Conservation (phyloP, 2,797 vertebrate genomes). For the Mustela erminea region DNA sequence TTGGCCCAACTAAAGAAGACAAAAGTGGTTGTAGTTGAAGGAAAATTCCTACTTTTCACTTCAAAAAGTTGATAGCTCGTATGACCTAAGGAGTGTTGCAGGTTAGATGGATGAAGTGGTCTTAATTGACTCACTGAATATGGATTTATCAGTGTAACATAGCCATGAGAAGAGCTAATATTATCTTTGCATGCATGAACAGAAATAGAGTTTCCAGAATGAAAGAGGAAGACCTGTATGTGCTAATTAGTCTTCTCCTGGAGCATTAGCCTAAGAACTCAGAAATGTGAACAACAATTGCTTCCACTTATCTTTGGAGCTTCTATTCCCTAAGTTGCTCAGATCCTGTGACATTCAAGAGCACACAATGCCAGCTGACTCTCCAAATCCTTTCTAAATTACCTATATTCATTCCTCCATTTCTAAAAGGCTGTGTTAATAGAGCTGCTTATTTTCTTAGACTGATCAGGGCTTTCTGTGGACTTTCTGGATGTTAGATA, state of each 20-base stretch:
- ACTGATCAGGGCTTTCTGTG: neutral
- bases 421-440: neutral
- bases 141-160: neutral
- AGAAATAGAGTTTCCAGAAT: neutral
- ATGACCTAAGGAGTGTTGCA: neutral
- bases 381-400: neutral
- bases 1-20: neutral
- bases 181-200: neutral
- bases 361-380: neutral
- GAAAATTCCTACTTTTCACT: neutral
- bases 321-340: neutral
- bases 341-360: neutral
- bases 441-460: neutral
- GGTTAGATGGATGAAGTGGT: neutral
- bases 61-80: neutral
- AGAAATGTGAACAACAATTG: neutral
- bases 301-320: neutral
- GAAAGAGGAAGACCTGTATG: neutral
- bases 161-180: neutral
- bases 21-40: neutral
- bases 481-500: neutral
- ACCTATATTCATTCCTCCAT: neutral
- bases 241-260: neutral
- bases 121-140: neutral
- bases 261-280: neutral